Conservation (phyloP, 2,888 invertebrate genomes). For the Ormyrus rosae region DNA sequence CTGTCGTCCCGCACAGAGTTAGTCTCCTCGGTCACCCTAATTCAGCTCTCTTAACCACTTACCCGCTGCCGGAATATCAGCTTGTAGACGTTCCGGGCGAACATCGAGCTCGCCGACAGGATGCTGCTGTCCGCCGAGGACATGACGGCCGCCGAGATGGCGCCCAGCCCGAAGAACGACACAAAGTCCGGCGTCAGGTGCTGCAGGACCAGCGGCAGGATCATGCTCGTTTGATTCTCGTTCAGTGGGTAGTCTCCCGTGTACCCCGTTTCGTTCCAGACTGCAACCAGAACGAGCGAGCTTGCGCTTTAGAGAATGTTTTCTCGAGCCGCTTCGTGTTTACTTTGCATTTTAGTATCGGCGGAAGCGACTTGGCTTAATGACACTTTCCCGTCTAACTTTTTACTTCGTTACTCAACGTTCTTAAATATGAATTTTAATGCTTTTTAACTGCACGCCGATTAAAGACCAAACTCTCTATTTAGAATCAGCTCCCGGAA, state of each 20-base stretch:
- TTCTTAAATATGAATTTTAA: neutral
- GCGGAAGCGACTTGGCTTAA: neutral
- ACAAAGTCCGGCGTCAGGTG: slow-evolving; percentile 97
- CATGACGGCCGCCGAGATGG: slow-evolving; percentile 99
- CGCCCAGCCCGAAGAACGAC: slow-evolving; percentile 98
- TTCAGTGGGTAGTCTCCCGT: slow-evolving; percentile 86
- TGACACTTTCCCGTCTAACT: slow-evolving; percentile 4
- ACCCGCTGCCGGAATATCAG: slow-evolving; percentile 95
- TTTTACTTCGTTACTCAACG: neutral
- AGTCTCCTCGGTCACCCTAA: too few relatives aligned
- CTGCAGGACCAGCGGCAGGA: slow-evolving; percentile 97
- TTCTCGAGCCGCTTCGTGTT: neutral
- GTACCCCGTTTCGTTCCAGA: slow-evolving; percentile 96
- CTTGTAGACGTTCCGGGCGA: slow-evolving; percentile 98
- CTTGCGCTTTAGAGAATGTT: neutral
- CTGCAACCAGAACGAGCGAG: slow-evolving; percentile 77
- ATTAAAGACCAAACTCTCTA: too few relatives aligned
- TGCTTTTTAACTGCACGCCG: too few relatives aligned
- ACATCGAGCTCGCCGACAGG: slow-evolving; percentile 98
- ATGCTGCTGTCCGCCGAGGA: slow-evolving; percentile 99
- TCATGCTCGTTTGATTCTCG: slow-evolving; percentile 91
- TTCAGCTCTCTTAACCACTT: slow-evolving; percentile 40
- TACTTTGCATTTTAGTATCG: neutral
- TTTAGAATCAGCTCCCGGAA: too few relatives aligned
- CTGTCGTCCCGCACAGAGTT: slow-evolving; percentile 70